Base-by-base conservation (phyloP, 2,888 invertebrate genomes). In the Laspeyria flexula region DNA sequence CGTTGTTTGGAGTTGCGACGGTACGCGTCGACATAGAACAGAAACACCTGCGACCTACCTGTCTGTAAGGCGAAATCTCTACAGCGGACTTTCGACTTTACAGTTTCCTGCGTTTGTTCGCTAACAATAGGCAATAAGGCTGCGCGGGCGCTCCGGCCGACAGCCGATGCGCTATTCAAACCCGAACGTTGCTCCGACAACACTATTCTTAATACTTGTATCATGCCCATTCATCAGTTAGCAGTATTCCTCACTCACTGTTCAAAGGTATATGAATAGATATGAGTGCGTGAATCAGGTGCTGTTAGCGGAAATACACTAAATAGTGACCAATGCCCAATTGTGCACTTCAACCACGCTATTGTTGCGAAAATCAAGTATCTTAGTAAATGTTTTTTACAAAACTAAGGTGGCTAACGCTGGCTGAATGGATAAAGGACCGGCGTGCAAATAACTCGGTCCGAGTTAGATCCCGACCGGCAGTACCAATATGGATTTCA, bases 41-140 rank as follows among this genome's bases (percentile, higher is more conserved):
- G 75, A 79, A 76, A 86, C 88, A 90, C 90, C 88, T 90, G 90
- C 88, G 81, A 85, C 86, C 86, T 90, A 90, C 90, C 91, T 90
- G 90, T 80, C 72, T 57, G 75, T 81, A 83, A 82, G 71, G 84
- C 85, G 84, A 89, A 90, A 85, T 85, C 81, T 86, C 73, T 79
- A 79, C 85, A 77, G 83, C 83, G 81, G 83, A 85, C 87, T 90
- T 88, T 86, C 87, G 81, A 88, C 84, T 88, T 85, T 85, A 86
- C 86, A 85, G 89, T 91, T 91, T 92, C 92, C 92, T 90, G 89
- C 85, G 83, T 89, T 90, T 90, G 90, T 89, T 85, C 77, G 65
- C 75, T 73, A 88, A 92, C 90, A 91, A 92, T 90, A 79, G 88
- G 79, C 85, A 66, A 84, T 89, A 88, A 88, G 82, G 77, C 77